phyloP scores from a whole-genome alignment of 1,140 invertebrate genomes.

The Drosophila saltans region DNA sequence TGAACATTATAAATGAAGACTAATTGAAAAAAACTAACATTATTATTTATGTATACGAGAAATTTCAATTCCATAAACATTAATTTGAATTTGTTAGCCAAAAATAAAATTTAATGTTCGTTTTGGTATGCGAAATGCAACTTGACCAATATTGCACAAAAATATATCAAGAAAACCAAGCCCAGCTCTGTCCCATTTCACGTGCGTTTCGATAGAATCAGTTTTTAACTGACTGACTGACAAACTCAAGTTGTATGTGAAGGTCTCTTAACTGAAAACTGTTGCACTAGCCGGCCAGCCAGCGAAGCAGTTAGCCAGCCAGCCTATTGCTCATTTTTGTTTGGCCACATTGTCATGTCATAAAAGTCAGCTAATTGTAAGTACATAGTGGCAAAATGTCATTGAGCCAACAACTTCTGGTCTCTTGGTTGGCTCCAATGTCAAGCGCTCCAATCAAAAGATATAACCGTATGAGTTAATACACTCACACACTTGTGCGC shows the following conservation, averaged over 20 bases:
- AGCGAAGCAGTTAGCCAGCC: background rate
- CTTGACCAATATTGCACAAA: constrained; percentile 44
- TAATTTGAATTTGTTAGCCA: constrained; percentile 23
- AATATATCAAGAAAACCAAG: constrained; percentile 30
- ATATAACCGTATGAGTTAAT: constrained; percentile 2
- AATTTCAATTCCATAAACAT: background rate
- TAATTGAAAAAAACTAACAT: background rate
- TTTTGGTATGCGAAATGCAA: constrained; percentile 41
- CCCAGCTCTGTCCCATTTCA: constrained; percentile 42
- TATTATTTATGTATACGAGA: background rate
- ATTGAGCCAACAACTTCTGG: constrained; percentile 60
- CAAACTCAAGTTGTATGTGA: constrained; percentile 8
- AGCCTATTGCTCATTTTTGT: constrained; percentile 44
- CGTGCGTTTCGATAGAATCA: constrained; percentile 20
- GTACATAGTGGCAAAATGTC: constrained; percentile 38
- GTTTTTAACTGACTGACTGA: background rate
- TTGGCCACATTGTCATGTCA: constrained; percentile 27
- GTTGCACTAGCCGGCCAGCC: constrained; percentile 11
- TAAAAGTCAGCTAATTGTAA: constrained; percentile 35
- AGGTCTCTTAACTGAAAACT: constrained; percentile 33
- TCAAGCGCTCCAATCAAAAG: constrained; percentile 46
- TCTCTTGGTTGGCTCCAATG: constrained; percentile 35
- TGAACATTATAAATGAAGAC: background rate
- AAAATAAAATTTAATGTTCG: constrained; percentile 12
- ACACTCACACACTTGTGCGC: background rate